phyloP scores from a whole-genome alignment of 2,113 vertebrate species.

The Anoura caudifer region DNA sequence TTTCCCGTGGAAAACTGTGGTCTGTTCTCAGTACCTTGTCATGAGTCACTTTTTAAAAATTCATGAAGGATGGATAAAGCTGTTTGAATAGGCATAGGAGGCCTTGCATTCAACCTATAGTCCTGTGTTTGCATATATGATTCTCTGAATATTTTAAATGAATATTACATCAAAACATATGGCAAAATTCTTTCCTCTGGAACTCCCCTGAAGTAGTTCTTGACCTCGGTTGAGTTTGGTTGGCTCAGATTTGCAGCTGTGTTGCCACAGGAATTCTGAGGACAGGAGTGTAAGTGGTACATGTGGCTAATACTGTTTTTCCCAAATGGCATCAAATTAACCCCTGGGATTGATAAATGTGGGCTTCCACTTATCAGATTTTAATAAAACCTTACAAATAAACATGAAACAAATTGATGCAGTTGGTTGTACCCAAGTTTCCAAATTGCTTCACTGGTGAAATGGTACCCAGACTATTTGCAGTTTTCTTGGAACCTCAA shows the following conservation, averaged over 20 bases:
- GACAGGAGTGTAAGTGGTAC: not conserved
- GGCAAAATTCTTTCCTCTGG: not conserved
- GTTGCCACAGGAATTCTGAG: not conserved
- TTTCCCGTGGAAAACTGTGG: not conserved
- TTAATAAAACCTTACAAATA: not conserved
- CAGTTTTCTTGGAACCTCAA: not conserved
- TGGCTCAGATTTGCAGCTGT: not conserved
- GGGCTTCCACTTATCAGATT: not conserved
- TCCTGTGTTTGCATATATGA: slow-evolving; percentile 3
- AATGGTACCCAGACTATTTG: not conserved
- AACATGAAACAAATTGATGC: not conserved
- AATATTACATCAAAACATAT: slow-evolving; percentile 48
- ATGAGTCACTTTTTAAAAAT: not conserved
- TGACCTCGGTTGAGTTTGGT: slow-evolving; percentile 30
- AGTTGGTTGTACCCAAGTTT: not conserved
- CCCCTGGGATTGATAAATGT: not conserved
- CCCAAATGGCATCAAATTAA: not conserved
- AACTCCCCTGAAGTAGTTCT: not conserved
- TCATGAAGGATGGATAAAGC: not conserved
- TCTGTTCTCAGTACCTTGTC: not conserved
- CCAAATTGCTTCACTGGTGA: not conserved
- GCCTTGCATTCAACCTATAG: slow-evolving; percentile 14
- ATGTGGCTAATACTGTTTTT: not conserved
- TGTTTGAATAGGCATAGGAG: slow-evolving; percentile 31
- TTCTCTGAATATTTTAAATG: slow-evolving; percentile 54